Evolutionary conservation across 2,888 invertebrate species (phyloP).

Genomic region (Phaedon cochleariae): DNA sequence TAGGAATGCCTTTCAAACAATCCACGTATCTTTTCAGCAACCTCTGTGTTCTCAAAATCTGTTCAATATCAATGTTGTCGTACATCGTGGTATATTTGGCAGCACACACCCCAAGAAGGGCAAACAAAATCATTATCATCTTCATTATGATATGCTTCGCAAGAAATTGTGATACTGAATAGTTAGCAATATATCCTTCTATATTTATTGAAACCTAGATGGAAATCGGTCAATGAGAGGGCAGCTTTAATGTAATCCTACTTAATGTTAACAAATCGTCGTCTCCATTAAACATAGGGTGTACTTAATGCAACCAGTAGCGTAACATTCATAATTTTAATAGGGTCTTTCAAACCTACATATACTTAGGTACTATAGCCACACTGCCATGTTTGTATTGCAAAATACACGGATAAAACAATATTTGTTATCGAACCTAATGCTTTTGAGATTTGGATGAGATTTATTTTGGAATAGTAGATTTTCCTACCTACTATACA

Average conservation of each 20-base stretch:
- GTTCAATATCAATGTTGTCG: slow-evolving; percentile 70
- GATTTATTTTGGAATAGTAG: no score
- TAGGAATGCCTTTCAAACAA: slow-evolving; percentile 67
- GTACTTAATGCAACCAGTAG: no score
- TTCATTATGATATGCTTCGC: neutral
- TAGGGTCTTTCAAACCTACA: no score
- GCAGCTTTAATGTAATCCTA: neutral
- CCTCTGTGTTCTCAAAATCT: slow-evolving; percentile 72
- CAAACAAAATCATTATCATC: slow-evolving; percentile 11
- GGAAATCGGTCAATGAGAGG: neutral
- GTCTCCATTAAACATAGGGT: no score
- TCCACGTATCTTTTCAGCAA: slow-evolving; percentile 62
- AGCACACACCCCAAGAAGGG: slow-evolving; percentile 1
- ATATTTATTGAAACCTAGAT: neutral
- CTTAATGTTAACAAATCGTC: neutral
- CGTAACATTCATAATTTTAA: no score
- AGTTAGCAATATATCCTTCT: neutral
- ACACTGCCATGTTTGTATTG: no score
- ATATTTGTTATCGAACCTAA: no score
- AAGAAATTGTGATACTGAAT: neutral
- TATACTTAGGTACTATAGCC: no score
- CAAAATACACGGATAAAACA: no score
- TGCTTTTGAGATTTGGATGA: no score
- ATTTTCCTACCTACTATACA: no score
- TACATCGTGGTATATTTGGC: slow-evolving; percentile 28